Evolutionary conservation across 1,140 invertebrate species (phyloP).

Genomic region (Nomia melanderi): DNA sequence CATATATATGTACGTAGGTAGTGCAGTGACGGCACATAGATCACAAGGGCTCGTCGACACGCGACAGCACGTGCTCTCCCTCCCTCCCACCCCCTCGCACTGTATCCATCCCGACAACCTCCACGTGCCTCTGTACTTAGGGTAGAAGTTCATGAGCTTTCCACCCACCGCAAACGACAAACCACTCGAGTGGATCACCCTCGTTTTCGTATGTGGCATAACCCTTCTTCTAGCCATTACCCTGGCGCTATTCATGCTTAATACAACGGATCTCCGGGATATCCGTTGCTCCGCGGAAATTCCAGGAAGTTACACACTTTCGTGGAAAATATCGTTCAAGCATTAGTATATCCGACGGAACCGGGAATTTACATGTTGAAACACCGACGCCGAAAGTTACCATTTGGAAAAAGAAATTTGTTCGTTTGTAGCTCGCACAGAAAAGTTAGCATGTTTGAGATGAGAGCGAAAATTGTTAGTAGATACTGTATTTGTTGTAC

Average conservation of each 20-base stretch:
- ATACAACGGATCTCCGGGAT: slow-evolving; percentile 40
- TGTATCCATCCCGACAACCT: slow-evolving; percentile 1
- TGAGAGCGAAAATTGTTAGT: too few species aligned
- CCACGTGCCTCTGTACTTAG: slow-evolving; percentile 46
- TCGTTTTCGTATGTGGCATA: slow-evolving; percentile 49
- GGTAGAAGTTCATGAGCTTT: slow-evolving; percentile 56
- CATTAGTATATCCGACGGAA: not conserved
- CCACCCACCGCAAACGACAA: slow-evolving; percentile 75
- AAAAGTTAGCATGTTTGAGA: too few species aligned
- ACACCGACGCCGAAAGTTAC: too few species aligned
- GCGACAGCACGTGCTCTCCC: slow-evolving; percentile 75
- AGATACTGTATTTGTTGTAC: too few species aligned
- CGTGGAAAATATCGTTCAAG: not conserved
- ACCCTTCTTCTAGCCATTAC: slow-evolving; percentile 72
- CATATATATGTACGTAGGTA: slow-evolving; percentile 66
- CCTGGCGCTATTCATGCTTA: slow-evolving; percentile 66
- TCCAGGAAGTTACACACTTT: not conserved
- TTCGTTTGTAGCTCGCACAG: too few species aligned
- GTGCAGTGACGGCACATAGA: slow-evolving; percentile 72
- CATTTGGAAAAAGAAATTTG: too few species aligned
- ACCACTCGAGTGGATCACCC: slow-evolving; percentile 74
- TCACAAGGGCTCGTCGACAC: slow-evolving; percentile 74
- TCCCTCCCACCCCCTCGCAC: slow-evolving; percentile 35
- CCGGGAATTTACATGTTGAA: not conserved
- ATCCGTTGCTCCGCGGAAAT: not conserved